Percentiles rank a stretch among this genome's conserved stretches.
Conservation (phyloP, 2,797 vertebrate species). For the Pagetopsis macropterus region DNA sequence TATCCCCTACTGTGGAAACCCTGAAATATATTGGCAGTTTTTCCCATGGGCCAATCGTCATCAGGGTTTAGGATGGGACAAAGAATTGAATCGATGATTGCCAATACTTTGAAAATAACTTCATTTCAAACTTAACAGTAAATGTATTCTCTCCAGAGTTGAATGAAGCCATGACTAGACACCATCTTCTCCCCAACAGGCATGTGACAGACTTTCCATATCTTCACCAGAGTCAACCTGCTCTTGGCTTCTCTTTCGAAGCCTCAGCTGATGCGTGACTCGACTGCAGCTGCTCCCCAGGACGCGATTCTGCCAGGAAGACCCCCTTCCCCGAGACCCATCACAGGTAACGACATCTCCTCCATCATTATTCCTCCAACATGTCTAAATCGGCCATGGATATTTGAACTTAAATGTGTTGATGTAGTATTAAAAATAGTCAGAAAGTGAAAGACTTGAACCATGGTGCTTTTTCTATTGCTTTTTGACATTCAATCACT, state of each 20-base stretch:
- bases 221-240: constrained; percentile 7
- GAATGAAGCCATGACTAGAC: background rate
- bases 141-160: background rate
- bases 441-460: constrained; percentile 43
- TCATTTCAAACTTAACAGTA: background rate
- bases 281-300: constrained; percentile 41
- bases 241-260: constrained; percentile 13
- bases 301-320: constrained; percentile 37
- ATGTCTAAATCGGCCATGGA: constrained; percentile 43
- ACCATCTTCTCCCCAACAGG: constrained; percentile 2
- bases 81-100: too few relatives aligned
- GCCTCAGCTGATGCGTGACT: constrained; percentile 31
- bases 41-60: too few relatives aligned
- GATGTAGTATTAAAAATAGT: constrained; percentile 50
- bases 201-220: constrained; percentile 4
- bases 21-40: too few relatives aligned
- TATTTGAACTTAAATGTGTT: constrained; percentile 55
- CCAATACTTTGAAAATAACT: too few relatives aligned
- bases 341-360: constrained; percentile 54
- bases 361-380: constrained; percentile 41
- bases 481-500: constrained; percentile 53
- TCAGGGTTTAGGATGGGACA: too few relatives aligned
- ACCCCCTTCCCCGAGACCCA: constrained; percentile 33
- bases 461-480: constrained; percentile 29
- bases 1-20: too few relatives aligned